phyloP scores from a whole-genome alignment of 2,888 invertebrate genomes.

The Seira sanloemensis region DNA sequence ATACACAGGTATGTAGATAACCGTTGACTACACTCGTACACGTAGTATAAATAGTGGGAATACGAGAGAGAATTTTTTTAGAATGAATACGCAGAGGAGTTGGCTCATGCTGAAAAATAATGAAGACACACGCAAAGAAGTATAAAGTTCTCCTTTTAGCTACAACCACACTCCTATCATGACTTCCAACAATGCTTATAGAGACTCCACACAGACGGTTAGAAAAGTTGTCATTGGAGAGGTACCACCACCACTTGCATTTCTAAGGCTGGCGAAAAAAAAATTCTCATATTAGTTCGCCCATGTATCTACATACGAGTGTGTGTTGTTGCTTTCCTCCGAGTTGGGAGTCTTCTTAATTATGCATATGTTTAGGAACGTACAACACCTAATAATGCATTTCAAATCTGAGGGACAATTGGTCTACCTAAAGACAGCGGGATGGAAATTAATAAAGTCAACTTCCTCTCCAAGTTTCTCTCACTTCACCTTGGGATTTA shows the following conservation, averaged over 20 bases:
- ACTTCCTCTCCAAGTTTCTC: too few relatives aligned
- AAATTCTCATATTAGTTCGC: neutral
- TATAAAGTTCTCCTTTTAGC: conserved; percentile 7
- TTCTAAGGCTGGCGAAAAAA: neutral
- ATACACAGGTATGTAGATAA: neutral
- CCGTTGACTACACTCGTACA: neutral
- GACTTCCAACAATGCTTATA: conserved; percentile 26
- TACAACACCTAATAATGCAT: neutral
- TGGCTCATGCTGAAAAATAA: conserved; percentile 15
- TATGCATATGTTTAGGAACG: neutral
- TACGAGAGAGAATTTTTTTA: neutral
- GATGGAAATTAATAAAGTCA: neutral
- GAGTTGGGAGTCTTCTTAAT: neutral
- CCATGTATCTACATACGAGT: too few relatives aligned
- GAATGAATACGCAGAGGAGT: conserved; percentile 22
- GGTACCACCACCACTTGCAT: conserved; percentile 7
- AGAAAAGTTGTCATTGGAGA: conserved; percentile 22
- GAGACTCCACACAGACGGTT: conserved; percentile 24
- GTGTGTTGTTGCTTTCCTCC: conserved; percentile 10
- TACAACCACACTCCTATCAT: conserved; percentile 13
- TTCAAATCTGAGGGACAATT: neutral
- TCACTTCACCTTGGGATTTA: too few relatives aligned
- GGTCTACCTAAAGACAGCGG: neutral
- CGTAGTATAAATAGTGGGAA: neutral
- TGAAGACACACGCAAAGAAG: neutral